A percentile compares a stretch with the other conserved stretches of the same genome.
phyloP scores from a whole-genome alignment of 2,797 vertebrate genomes.

The Alfaro cultratus region DNA sequence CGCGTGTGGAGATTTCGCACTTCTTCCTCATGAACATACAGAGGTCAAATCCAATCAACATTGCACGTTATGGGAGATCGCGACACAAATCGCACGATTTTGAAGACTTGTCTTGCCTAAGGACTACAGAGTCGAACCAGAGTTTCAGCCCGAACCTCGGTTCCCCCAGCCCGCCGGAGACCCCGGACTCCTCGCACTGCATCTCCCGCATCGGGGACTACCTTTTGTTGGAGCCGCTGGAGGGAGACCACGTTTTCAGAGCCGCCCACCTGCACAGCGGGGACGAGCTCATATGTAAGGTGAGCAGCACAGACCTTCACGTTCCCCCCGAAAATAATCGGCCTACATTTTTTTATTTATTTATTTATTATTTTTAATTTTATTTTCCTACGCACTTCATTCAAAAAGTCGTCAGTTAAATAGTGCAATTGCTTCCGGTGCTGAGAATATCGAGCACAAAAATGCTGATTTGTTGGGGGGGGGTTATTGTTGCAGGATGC shows the following conservation, averaged over 20 bases:
- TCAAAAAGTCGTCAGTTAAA: background rate
- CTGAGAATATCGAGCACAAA: background rate
- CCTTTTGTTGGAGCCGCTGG: conserved; percentile 98
- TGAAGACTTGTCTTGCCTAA: conserved; percentile 93
- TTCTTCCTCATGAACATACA: conserved; percentile 99
- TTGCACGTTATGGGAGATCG: conserved; percentile 98
- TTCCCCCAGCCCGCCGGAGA: conserved; percentile 98
- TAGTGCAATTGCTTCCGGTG: background rate
- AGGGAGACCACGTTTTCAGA: conserved; percentile 98
- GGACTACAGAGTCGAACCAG: conserved; percentile 92
- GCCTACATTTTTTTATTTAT: background rate
- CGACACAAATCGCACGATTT: conserved; percentile 99
- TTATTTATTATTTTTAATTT: too few relatives aligned
- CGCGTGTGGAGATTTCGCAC: conserved; percentile 71
- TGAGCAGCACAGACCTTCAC: conserved; percentile 60
- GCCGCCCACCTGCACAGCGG: conserved; percentile 97
- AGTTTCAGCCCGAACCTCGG: conserved; percentile 98
- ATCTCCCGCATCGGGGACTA: conserved; percentile 99
- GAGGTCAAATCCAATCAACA: conserved; percentile 99
- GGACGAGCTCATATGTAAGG: conserved; percentile 99
- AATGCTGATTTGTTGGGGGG: background rate
- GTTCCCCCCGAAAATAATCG: background rate
- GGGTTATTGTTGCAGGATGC: background rate
- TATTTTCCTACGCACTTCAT: background rate
- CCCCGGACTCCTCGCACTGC: conserved; percentile 97